Percentiles rank a stretch among this genome's conserved stretches.
phyloP scores from a whole-genome alignment of 2,113 vertebrate species.

The Fukomys damarensis region DNA sequence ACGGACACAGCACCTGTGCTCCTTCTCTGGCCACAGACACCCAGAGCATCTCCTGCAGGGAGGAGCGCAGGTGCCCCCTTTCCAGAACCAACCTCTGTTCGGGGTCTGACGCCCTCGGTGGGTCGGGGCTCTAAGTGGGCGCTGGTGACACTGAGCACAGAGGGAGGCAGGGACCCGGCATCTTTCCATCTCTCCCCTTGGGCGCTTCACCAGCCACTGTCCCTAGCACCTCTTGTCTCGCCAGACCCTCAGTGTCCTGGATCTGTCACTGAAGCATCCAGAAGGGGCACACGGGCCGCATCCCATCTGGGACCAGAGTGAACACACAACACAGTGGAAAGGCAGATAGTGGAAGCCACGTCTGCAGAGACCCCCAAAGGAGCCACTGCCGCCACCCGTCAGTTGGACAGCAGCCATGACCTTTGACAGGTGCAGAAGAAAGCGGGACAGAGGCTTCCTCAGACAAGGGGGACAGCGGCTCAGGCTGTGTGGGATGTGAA shows the following conservation, averaged over 20 bases:
- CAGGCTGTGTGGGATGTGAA: rapidly evolving
- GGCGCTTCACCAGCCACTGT: rapidly evolving
- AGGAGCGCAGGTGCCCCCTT: rapidly evolving
- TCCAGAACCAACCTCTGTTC: rapidly evolving
- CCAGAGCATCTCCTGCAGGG: rapidly evolving
- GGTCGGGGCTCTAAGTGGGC: rapidly evolving
- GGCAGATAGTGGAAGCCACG: rapidly evolving
- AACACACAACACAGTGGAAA: rapidly evolving
- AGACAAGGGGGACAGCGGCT: rapidly evolving
- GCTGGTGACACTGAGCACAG: rapidly evolving
- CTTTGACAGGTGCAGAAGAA: not conserved
- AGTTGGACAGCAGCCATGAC: rapidly evolving
- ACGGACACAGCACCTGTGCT: rapidly evolving
- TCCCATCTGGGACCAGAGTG: rapidly evolving
- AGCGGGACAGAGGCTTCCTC: no score
- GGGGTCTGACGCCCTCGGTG: rapidly evolving
- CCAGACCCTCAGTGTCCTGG: not conserved
- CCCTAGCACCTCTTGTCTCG: rapidly evolving
- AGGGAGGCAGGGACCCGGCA: rapidly evolving
- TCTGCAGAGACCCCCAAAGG: not conserved
- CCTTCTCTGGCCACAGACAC: not conserved
- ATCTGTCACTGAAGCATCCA: rapidly evolving
- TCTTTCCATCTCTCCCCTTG: not conserved
- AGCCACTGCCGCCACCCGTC: rapidly evolving
- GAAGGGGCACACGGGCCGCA: rapidly evolving